Percentiles rank a stretch among this genome's conserved stretches.
phyloP scores from a whole-genome alignment of 2,888 invertebrate genomes.

The Diloba caeruleocephala region DNA sequence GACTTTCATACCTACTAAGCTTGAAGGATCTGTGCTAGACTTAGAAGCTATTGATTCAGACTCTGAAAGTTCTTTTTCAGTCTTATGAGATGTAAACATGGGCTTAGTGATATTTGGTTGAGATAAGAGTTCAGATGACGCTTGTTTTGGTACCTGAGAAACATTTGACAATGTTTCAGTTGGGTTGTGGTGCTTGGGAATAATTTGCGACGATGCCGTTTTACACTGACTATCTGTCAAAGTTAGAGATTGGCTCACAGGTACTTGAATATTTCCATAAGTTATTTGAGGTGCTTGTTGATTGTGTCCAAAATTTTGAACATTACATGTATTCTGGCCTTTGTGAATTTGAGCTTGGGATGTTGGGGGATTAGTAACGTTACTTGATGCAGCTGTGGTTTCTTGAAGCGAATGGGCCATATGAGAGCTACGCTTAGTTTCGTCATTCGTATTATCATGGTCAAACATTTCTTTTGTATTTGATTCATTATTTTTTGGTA shows the following conservation, averaged over 20 bases:
- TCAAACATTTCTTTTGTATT: conserved; percentile 58
- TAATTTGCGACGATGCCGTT: conserved; percentile 52
- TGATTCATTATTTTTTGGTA: conserved; percentile 64
- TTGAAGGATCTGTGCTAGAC: conserved; percentile 71
- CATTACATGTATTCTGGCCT: conserved; percentile 54
- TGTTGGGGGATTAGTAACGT: conserved; percentile 44
- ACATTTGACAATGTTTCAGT: conserved; percentile 59
- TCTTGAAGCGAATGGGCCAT: conserved; percentile 37
- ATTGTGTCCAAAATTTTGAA: conserved; percentile 62
- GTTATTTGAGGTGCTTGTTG: conserved; percentile 64
- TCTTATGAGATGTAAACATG: conserved; percentile 69
- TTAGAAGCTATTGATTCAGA: conserved; percentile 75
- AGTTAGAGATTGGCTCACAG: conserved; percentile 63
- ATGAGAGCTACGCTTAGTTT: conserved; percentile 50
- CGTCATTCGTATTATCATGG: conserved; percentile 57
- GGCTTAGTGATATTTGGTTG: conserved; percentile 66
- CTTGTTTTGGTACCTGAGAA: conserved; percentile 67
- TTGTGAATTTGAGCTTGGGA: conserved; percentile 65
- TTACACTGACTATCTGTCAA: conserved; percentile 67
- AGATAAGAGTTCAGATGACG: conserved; percentile 62
- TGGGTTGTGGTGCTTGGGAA: conserved; percentile 59
- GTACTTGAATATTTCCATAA: conserved; percentile 44
- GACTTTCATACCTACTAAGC: conserved; percentile 61
- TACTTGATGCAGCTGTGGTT: conserved; percentile 48
- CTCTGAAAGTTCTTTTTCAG: conserved; percentile 79